A percentile compares a stretch with the other conserved stretches of the same genome.
phyloP scores from a whole-genome alignment of 2,797 vertebrate species.

The Lepidocolaptes lacrymiger region DNA sequence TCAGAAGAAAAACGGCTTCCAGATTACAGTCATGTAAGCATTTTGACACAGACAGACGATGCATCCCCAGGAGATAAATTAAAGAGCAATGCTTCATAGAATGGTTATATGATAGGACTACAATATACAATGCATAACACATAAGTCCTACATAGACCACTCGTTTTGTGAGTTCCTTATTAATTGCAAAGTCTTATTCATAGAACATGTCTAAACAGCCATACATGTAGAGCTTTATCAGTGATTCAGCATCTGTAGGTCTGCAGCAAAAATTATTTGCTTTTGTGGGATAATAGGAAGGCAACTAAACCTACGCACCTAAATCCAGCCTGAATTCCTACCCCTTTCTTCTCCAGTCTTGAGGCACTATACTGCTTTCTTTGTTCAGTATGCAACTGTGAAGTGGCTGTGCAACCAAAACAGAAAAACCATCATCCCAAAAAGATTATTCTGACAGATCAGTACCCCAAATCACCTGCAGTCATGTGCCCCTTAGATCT shows the following conservation, averaged over 20 bases:
- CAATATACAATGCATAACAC: background rate
- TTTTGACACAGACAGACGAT: background rate
- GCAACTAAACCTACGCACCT: background rate
- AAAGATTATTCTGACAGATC: background rate
- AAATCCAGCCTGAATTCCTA: background rate
- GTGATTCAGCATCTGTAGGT: background rate
- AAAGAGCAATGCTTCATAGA: background rate
- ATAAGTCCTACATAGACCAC: background rate
- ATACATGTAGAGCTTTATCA: background rate
- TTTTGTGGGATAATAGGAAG: background rate
- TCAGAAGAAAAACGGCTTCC: background rate
- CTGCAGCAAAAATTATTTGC: background rate
- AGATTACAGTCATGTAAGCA: background rate
- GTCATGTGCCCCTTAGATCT: background rate
- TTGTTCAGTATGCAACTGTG: background rate
- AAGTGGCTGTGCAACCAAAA: background rate
- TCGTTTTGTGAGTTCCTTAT: background rate
- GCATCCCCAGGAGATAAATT: background rate
- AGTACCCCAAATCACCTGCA: background rate
- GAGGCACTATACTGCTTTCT: background rate
- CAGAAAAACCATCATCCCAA: background rate
- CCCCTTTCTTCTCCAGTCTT: background rate
- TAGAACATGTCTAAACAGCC: background rate
- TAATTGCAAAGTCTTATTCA: slow-evolving; percentile 7
- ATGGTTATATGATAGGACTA: background rate